These are phyloP conservation scores for Anguilla megastoma DNA, from an alignment of 2,797 vertebrate genomes.

Conservation along the genomic window DNA sequence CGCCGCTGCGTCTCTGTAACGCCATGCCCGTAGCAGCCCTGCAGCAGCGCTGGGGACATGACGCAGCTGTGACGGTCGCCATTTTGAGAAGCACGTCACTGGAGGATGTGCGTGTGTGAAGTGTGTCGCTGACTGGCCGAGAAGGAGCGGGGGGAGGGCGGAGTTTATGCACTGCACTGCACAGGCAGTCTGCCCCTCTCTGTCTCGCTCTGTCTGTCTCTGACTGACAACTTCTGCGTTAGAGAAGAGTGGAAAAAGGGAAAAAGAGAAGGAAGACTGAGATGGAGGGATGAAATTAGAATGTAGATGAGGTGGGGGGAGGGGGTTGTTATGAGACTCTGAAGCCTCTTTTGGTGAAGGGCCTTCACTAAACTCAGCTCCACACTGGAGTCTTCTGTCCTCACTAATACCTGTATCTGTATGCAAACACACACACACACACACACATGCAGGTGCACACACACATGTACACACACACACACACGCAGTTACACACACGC, in stretches of 20 bases:
- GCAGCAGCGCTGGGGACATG: not conserved
- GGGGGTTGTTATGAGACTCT: slow-evolving; percentile 35
- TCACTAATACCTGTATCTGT: not conserved
- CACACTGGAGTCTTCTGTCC: slow-evolving; percentile 26
- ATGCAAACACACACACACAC: not conserved
- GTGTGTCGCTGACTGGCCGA: not conserved
- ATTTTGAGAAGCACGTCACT: not conserved
- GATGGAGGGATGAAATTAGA: slow-evolving; percentile 24
- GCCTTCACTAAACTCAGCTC: slow-evolving; percentile 36
- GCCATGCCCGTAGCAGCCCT: not conserved
- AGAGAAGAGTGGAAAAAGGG: slow-evolving; percentile 20
- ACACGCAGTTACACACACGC: too few species aligned
- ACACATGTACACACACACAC: too few species aligned
- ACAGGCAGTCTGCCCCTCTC: slow-evolving; percentile 20
- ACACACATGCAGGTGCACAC: not conserved
- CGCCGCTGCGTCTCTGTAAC: too few species aligned
- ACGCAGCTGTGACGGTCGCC: not conserved
- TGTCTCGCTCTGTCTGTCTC: slow-evolving; percentile 28
- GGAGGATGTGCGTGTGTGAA: not conserved
- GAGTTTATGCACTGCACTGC: slow-evolving; percentile 5
- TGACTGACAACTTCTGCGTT: slow-evolving; percentile 11
- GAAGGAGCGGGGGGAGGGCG: slow-evolving; percentile 9
- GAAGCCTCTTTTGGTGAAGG: slow-evolving; percentile 37
- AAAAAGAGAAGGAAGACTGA: not conserved
- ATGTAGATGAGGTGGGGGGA: slow-evolving; percentile 33